Evolutionary conservation across 2,113 vertebrate species (phyloP).

Genomic region (Elaphurus davidianus): DNA sequence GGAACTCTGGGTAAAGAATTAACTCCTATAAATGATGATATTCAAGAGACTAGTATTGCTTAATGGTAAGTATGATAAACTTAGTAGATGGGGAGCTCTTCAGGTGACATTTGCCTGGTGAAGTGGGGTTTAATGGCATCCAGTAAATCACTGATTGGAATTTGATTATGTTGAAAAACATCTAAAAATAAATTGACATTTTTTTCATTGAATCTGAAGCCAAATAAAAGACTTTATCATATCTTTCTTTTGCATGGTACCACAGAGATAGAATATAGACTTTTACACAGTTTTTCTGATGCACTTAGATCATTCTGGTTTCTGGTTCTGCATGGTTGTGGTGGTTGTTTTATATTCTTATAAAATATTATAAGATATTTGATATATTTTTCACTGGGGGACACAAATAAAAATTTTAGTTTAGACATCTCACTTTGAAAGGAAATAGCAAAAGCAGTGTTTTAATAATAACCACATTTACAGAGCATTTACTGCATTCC

Average conservation of each 20-base stretch:
- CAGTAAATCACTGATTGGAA: not conserved
- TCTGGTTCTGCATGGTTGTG: not conserved
- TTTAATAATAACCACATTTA: not conserved
- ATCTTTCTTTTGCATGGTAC: not conserved
- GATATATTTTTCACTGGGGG: not conserved
- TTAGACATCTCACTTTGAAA: not conserved
- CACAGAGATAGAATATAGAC: not conserved
- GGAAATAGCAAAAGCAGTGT: not conserved
- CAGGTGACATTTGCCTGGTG: not conserved
- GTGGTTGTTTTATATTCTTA: not conserved
- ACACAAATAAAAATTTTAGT: not conserved
- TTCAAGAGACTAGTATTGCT: slow-evolving; percentile 69
- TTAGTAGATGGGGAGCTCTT: not conserved
- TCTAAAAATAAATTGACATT: not conserved
- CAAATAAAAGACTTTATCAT: not conserved
- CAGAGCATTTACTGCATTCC: not conserved
- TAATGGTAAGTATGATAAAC: slow-evolving; percentile 54
- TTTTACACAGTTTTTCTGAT: not conserved
- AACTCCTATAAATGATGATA: slow-evolving; percentile 64
- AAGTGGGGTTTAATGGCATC: not conserved
- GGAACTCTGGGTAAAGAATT: slow-evolving; percentile 57
- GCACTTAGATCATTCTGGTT: not conserved
- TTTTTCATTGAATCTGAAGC: not conserved
- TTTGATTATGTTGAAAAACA: not conserved
- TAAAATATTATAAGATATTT: not conserved